phyloP scores from a whole-genome alignment of 2,888 invertebrate species.

The Plutella xylostella region DNA sequence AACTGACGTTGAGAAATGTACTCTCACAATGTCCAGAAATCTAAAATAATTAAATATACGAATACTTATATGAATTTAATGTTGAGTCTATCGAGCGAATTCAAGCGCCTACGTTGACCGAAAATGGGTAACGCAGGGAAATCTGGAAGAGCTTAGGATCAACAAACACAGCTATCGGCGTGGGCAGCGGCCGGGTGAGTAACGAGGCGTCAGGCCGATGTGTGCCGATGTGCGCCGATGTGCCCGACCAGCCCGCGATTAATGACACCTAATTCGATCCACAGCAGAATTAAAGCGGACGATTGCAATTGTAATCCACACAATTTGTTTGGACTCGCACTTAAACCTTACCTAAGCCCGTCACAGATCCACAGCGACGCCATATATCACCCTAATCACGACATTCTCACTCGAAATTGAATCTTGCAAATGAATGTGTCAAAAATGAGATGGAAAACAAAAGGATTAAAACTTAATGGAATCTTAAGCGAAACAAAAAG shows the following conservation, averaged over 20 bases:
- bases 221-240: conserved; percentile 37
- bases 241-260: conserved; percentile 29
- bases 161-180: conserved; percentile 47
- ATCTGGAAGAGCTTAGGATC: conserved; percentile 28
- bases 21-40: background rate
- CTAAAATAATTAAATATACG: background rate
- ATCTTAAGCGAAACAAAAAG: conserved; percentile 49
- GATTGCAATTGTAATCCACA: conserved; percentile 59
- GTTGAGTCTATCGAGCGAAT: no score
- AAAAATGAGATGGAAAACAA: conserved; percentile 1
- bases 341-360: background rate
- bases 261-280: conserved; percentile 66
- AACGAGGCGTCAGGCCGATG: conserved; percentile 67
- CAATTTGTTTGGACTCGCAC: conserved; percentile 43
- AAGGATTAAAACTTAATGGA: conserved; percentile 28
- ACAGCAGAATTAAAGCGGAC: conserved; percentile 66
- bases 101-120: no score
- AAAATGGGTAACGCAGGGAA: background rate
- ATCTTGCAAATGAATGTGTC: background rate
- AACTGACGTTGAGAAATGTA: conserved; percentile 5
- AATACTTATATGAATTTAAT: no score
- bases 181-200: conserved; percentile 56
- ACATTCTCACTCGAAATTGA: no score
- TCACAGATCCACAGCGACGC: background rate
- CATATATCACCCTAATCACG: background rate